Evolutionary conservation across 2,888 invertebrate species (phyloP).

Genomic region (Drosophila suboccidentalis): DNA sequence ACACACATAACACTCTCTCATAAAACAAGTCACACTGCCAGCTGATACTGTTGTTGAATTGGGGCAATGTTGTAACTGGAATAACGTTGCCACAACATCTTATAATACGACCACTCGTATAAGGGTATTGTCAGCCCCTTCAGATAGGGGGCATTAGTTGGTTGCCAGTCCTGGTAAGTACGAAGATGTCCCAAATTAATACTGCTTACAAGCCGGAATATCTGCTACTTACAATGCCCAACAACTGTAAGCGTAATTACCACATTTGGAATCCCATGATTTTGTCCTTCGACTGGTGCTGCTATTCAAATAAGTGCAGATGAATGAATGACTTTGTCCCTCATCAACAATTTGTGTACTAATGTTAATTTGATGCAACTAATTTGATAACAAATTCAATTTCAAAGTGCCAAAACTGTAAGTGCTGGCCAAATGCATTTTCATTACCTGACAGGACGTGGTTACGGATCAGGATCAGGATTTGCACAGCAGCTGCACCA

Average conservation of each 20-base stretch:
- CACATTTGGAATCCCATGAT: slow-evolving; percentile 4
- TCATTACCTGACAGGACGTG: slow-evolving; percentile 44
- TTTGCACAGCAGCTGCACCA: slow-evolving; percentile 27
- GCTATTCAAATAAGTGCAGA: not conserved
- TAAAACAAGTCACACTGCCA: slow-evolving; percentile 29
- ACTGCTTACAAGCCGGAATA: slow-evolving; percentile 1
- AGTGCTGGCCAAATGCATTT: slow-evolving; percentile 59
- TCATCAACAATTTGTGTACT: slow-evolving; percentile 32
- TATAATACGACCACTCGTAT: not conserved
- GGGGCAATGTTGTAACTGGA: slow-evolving; percentile 10
- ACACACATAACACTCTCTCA: not conserved
- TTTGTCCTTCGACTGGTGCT: not conserved
- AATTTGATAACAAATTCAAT: slow-evolving; percentile 80
- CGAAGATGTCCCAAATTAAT: slow-evolving; percentile 4
- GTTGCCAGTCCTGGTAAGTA: slow-evolving; percentile 1
- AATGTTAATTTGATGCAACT: slow-evolving; percentile 70
- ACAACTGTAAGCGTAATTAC: slow-evolving; percentile 14
- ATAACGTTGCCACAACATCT: slow-evolving; percentile 17
- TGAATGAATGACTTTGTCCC: not conserved
- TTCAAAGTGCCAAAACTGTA: slow-evolving; percentile 69
- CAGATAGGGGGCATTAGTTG: slow-evolving; percentile 4
- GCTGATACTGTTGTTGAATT: slow-evolving; percentile 38
- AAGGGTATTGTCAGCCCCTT: not conserved
- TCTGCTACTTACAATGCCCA: slow-evolving; percentile 8
- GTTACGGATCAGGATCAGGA: slow-evolving; percentile 20